Evolutionary conservation across 2,797 vertebrate genomes (phyloP), one percentile per base, ranked within the genome.

Genomic region (Mormyrops attenuatus): DNA sequence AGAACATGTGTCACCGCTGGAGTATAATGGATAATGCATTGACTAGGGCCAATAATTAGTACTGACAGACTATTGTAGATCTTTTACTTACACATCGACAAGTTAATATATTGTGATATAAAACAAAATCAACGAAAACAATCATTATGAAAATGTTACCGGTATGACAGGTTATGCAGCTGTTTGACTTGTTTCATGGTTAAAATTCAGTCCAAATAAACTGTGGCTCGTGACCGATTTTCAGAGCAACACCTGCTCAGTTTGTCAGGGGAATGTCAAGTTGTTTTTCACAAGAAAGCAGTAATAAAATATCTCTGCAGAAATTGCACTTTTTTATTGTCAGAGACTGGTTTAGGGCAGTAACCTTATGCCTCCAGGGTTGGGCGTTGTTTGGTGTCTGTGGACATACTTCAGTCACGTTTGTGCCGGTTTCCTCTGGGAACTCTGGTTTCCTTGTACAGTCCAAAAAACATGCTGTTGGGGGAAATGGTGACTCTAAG

Each of bases 241-340:
- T 82, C 77, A 82, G 15, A 47, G 38, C 20, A 82, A 82, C 41
- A 41, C 77, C 77, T 82, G 77, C 77, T 82, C 77, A 82, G 77
- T 47, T 82, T 41, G 41, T 47, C 77, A 80, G 15, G 15, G 77
- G 77, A 44, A 7, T 82, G 77, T 82, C 77, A 82, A 9, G 17
- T 6, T 80, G 73, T 41, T 82, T 41, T 82, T 82, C 69, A 77
- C 69, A 77, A 77, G 38, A 77, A 77, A 77, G 66, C 30, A 38
- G 30, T 20, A 6, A 47, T 47, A 44, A 44, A 82, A 44, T 44
- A 20, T 47, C 77, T 47, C 77, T 82, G 77, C 7, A 82, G 77
- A 82, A 47, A 82, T 47, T 41, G 20, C 77, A 41, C 41, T 82
- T 82, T 44, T 82, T 82, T 82, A 82, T 41, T 82, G 41, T 82